A percentile compares a stretch with the other conserved stretches of the same genome.
phyloP scores from a whole-genome alignment of 2,888 invertebrate genomes.

The Heteromurus nitidus region DNA sequence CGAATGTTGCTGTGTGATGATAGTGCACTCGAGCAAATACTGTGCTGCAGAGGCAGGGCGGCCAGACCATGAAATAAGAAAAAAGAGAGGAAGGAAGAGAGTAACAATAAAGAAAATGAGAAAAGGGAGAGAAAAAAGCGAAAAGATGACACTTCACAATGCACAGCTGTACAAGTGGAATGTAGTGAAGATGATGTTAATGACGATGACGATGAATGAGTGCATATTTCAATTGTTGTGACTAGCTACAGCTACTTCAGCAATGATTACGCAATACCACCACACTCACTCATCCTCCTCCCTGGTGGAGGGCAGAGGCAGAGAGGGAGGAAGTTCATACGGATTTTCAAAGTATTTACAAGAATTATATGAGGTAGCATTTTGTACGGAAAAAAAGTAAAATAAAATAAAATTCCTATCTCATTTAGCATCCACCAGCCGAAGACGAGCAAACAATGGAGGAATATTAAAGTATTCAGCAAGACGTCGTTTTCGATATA shows the following conservation, averaged over 20 bases:
- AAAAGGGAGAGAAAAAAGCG: neutral
- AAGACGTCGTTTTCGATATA: slow-evolving; percentile 14
- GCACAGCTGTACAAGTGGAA: too few relatives aligned
- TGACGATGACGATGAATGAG: slow-evolving; percentile 58
- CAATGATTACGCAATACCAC: neutral
- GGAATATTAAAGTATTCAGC: slow-evolving; percentile 13
- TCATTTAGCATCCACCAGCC: neutral
- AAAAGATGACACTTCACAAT: slow-evolving; percentile 32
- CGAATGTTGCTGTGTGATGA: neutral
- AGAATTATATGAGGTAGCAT: too few relatives aligned
- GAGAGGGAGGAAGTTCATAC: slow-evolving; percentile 4
- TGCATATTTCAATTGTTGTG: slow-evolving; percentile 41
- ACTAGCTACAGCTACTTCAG: slow-evolving; percentile 6
- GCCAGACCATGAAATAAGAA: slow-evolving; percentile 21
- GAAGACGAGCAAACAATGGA: neutral
- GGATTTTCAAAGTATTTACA: too few relatives aligned
- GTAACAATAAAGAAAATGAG: too few relatives aligned
- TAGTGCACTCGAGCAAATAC: neutral
- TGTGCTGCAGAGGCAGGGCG: slow-evolving; percentile 1
- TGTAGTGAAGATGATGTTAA: slow-evolving; percentile 39
- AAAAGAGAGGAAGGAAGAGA: too few relatives aligned
- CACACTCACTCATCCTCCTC: too few relatives aligned
- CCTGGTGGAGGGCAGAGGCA: slow-evolving; percentile 1
- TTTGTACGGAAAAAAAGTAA: too few relatives aligned
- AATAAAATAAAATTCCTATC: too few relatives aligned